Percentiles rank a stretch among this genome's conserved stretches.
Evolutionary conservation across 2,888 invertebrate species (phyloP).

Genomic region (Habroteleia sp.): DNA sequence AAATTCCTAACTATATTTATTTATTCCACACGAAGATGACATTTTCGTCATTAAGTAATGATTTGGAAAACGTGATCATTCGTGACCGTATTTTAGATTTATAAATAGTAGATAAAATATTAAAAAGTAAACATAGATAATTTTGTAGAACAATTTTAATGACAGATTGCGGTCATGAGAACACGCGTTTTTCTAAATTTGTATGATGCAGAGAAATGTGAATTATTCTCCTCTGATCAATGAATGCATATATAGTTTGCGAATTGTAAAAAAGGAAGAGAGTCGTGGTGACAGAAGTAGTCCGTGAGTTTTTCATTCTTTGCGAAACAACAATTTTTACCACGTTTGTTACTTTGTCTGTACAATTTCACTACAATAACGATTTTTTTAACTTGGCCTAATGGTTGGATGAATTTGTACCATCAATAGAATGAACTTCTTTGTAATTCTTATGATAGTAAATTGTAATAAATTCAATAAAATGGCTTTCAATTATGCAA

Average conservation of each 20-base stretch:
- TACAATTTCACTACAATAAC: conserved; percentile 28
- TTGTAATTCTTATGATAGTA: conserved; percentile 50
- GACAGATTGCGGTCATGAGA: conserved; percentile 6
- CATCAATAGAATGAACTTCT: conserved; percentile 14
- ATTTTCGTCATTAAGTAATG: no score
- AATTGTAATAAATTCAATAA: conserved; percentile 27
- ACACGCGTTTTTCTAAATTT: conserved; percentile 4
- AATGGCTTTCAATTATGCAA: conserved; percentile 36
- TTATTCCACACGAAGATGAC: no score
- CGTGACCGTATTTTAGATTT: conserved; percentile 18
- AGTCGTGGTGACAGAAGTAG: background rate
- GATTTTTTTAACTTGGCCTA: conserved; percentile 44
- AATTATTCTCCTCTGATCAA: background rate
- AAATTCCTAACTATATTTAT: no score
- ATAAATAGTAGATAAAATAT: conserved; percentile 38
- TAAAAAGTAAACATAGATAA: conserved; percentile 29
- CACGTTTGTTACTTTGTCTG: conserved; percentile 4
- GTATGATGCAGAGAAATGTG: background rate
- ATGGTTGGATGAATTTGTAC: conserved; percentile 19
- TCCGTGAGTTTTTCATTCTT: background rate
- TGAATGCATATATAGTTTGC: no score
- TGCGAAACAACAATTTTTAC: background rate
- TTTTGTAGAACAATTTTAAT: conserved; percentile 42
- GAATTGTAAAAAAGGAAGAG: conserved; percentile 2
- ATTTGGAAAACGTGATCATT: no score